Evolutionary conservation across 2,797 vertebrate genomes (phyloP), one percentile per base, ranked within the genome.

Genomic region (Petrocephalus sullivani): DNA sequence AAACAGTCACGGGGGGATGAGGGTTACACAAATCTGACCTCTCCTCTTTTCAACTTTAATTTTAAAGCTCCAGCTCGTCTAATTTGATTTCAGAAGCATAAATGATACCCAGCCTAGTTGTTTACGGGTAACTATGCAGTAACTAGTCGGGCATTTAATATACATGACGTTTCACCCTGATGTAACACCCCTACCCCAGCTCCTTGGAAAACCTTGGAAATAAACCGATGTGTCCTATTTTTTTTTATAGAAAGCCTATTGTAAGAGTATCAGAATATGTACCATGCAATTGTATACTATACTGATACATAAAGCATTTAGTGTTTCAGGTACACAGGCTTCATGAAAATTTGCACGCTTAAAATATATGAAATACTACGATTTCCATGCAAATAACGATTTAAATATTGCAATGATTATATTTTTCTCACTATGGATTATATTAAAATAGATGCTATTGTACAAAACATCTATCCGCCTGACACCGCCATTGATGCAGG

Each of bases 81-180:
- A n/a, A 78, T 46, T 78, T 49, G 7, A 78, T 78, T 78, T 78
- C 33, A 78, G 16, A 46, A 19, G 6, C 37, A 78, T 78, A 78
- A 78, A 41, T 19, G 37, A 41, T 78, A 78, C 46, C 71, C 41
- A 78, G 16, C 41, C 16, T 33, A 14, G 37, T 16, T 78, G 71
- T 71, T 71, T 78, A 78, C 71, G 16, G 71, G 14, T 46, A 78
- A 9, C 71, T 41, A 78, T 41, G 71, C 71, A 78, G 71, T 78
- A 78, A 78, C 37, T 46, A 78, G 71, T 78, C 71, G 64, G 28
- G 64, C 33, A 37, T 71, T 71, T 71, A 28, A 37, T 71, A 71
- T 71, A 71, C 28, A 71, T 71, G 64, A 71, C 64, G 33, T 78
- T 78, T 78, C 37, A 78, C 16, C 71, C 71, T 78, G 71, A 78